These are phyloP conservation scores for Drosophila paranaensis DNA, from an alignment of 2,888 invertebrate genomes.

Conservation along the genomic window DNA sequence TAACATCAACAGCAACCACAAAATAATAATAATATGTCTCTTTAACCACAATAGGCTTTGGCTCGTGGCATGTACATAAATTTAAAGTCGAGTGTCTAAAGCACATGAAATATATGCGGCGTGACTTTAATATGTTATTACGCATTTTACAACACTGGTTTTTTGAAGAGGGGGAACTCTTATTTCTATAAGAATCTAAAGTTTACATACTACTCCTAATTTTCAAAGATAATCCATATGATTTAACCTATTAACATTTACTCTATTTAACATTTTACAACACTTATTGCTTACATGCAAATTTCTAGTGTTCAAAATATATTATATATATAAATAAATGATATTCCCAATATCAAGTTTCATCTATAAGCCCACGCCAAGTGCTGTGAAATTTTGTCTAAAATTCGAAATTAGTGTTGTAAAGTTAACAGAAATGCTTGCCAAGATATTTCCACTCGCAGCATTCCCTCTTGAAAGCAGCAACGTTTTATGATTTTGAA, in stretches of 20 bases:
- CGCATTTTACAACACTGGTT: not conserved
- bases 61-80: conserved; percentile 16
- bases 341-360: not conserved
- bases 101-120: conserved; percentile 26
- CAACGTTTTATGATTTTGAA: not conserved
- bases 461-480: not conserved
- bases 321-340: too few species aligned
- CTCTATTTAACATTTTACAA: not conserved
- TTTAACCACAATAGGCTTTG: conserved; percentile 16
- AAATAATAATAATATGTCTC: conserved; percentile 20
- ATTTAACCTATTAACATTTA: not conserved
- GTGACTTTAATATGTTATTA: not conserved
- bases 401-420: not conserved
- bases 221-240: not conserved
- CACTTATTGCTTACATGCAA: not conserved
- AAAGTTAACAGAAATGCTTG: not conserved
- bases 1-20: not conserved
- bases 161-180: not conserved
- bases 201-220: too few species aligned
- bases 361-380: not conserved
- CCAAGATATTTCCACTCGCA: not conserved
- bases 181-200: too few species aligned
- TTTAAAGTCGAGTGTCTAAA: conserved; percentile 1
- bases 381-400: too few species aligned
- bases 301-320: too few species aligned